phyloP scores from a whole-genome alignment of 2,888 invertebrate species.

The Boloria euphrosyne region DNA sequence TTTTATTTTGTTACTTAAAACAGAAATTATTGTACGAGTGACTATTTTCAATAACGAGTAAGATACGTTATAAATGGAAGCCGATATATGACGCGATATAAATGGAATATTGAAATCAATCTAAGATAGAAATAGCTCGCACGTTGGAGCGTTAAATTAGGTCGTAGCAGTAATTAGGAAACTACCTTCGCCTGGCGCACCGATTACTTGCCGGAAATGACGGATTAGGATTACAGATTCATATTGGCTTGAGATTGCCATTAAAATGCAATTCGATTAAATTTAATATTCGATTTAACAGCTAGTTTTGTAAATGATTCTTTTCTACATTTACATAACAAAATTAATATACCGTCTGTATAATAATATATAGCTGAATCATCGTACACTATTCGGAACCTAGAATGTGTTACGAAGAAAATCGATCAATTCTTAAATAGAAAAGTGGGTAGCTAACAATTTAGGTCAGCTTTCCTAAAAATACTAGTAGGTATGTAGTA shows the following conservation, averaged over 20 bases:
- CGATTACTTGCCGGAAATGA: conserved; percentile 27
- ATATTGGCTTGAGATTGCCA: conserved; percentile 14
- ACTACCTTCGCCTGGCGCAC: conserved; percentile 25
- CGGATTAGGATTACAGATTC: conserved; percentile 23
- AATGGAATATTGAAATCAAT: conserved; percentile 32
- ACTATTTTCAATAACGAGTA: no score
- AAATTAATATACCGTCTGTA: background rate
- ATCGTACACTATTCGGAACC: conserved; percentile 8
- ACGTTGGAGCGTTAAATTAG: conserved; percentile 25
- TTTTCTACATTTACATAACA: background rate
- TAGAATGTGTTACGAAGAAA: conserved; percentile 11
- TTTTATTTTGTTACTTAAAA: no score
- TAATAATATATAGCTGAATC: conserved; percentile 7
- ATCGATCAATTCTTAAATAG: conserved; percentile 17
- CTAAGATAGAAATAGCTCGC: conserved; percentile 32
- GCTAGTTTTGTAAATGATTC: no score
- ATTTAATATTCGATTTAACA: no score
- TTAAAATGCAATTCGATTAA: no score
- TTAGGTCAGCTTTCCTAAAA: conserved; percentile 9
- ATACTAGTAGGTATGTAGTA: no score
- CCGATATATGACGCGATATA: conserved; percentile 5
- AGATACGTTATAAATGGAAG: background rate
- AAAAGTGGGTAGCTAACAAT: conserved; percentile 10
- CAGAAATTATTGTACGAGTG: no score
- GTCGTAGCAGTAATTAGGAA: conserved; percentile 31